These are phyloP conservation scores for Selenia dentaria DNA, from an alignment of 2,888 invertebrate genomes.

Conservation along the genomic window DNA sequence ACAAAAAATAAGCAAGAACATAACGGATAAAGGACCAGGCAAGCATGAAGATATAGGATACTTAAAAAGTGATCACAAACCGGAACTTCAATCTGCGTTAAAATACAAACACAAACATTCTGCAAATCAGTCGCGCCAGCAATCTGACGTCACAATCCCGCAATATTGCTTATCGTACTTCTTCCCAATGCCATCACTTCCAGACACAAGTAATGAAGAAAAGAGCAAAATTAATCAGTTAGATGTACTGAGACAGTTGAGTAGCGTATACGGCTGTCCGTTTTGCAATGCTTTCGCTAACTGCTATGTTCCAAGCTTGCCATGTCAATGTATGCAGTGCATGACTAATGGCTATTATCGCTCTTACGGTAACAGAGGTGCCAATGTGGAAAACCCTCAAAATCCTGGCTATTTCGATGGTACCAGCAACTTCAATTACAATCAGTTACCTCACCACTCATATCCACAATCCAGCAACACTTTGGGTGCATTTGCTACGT, in stretches of 20 bases:
- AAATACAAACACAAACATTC: too few relatives aligned
- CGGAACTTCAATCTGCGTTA: too few relatives aligned
- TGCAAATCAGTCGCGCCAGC: neutral
- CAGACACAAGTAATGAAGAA: neutral
- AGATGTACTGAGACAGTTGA: neutral
- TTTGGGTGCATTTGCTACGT: too few relatives aligned
- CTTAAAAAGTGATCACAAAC: too few relatives aligned
- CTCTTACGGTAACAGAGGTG: constrained; percentile 46
- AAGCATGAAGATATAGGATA: too few relatives aligned
- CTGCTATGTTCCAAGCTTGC: neutral
- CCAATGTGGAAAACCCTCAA: constrained; percentile 34
- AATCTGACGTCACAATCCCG: neutral
- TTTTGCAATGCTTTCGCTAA: neutral
- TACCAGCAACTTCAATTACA: neutral
- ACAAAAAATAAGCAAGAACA: too few relatives aligned
- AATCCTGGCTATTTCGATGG: neutral
- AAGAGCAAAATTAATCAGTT: neutral
- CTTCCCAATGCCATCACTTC: neutral
- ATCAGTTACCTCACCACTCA: too few relatives aligned
- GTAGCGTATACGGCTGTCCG: neutral
- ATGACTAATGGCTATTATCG: constrained; percentile 67
- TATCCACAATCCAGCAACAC: too few relatives aligned
- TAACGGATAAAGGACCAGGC: too few relatives aligned
- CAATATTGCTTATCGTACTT: neutral
- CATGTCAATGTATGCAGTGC: constrained; percentile 52